Conservation (phyloP, 2,797 vertebrate genomes). For the Pyrocephalus nanus region DNA sequence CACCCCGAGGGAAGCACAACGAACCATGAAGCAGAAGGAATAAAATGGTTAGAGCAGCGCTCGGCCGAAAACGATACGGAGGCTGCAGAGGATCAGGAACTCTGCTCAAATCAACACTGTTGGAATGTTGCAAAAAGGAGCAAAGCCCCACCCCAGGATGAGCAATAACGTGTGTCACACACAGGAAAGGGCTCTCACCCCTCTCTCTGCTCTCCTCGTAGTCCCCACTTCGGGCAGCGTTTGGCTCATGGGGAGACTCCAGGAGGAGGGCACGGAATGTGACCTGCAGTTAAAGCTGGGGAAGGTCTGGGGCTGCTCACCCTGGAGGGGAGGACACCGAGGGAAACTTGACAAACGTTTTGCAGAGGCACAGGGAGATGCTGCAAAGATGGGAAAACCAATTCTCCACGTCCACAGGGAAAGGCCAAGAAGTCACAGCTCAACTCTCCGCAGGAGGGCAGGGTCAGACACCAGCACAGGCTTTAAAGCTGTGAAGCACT, state of each 20-base stretch:
- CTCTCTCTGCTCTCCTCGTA: background rate
- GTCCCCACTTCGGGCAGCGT: background rate
- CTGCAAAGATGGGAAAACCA: background rate
- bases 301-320: background rate
- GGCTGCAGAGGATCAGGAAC: background rate
- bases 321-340: background rate
- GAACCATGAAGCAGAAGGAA: background rate
- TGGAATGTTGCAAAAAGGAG: background rate
- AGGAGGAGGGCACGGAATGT: background rate
- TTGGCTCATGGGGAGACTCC: background rate
- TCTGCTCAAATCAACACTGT: background rate
- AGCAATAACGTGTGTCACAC: rapidly evolving
- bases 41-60: background rate
- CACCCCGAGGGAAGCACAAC: background rate
- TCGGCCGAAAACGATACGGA: background rate
- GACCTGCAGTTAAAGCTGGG: background rate
- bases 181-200: background rate
- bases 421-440: background rate
- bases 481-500: background rate
- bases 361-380: background rate
- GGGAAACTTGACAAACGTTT: background rate
- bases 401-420: background rate
- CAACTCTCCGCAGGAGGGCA: background rate
- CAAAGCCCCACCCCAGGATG: background rate
- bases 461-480: background rate